Base-by-base conservation (phyloP, 2,113 vertebrate species). In the Corydoras maculifer region DNA sequence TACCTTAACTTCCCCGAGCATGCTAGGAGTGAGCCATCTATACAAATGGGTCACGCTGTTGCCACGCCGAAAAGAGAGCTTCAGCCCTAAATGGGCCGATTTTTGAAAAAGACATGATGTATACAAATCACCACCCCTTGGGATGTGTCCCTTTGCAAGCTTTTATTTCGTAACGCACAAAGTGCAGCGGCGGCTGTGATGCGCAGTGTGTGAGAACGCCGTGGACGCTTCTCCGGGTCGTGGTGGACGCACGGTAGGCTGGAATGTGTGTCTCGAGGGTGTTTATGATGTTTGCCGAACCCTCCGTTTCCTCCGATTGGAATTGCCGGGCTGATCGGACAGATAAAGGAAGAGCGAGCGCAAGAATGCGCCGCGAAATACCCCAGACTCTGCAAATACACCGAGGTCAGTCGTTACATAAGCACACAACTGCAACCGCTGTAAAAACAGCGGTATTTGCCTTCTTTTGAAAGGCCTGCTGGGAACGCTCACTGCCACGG, bases 201-300 rank as follows among this genome's bases (percentile, higher is more conserved):
- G 50, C 70, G 13, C 53, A 62, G 35, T 70, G 61, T 62, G 62
- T 76, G 77, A 65, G 77, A 78, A 75, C 57, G 58, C 68, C 68
- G 32, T 58, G 48, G 54, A 60, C 69, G 63, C 65, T 59, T 68
- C 29, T 35, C 2, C 29, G 14, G 32, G 25, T 63, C 64, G 54
- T 64, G 58, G 73, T 29, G 5, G 32, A 62, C 25, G 58, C 58
- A 68, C 10, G 15, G 12, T 14, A 15, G 13, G 58, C 29, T 66
- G 64, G 57, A 70, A 61, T 63, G 61, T 65, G 60, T 61, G 77
- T 58, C 62, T 79, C 62, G 8, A 18, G 55, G 32, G 18, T 8
- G 62, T 70, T 48, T 48, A 66, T 71, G 43, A 43, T 68, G 29
- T 65, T 72, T 71, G 62, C 51, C 65, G n/a, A 62, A 65, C 68